Evolutionary conservation across 30 jellyfish, hydroid and myxozoan genomes (phyloP), one percentile per base, ranked within the genome.

Genomic region (Turritopsis dohrnii): DNA sequence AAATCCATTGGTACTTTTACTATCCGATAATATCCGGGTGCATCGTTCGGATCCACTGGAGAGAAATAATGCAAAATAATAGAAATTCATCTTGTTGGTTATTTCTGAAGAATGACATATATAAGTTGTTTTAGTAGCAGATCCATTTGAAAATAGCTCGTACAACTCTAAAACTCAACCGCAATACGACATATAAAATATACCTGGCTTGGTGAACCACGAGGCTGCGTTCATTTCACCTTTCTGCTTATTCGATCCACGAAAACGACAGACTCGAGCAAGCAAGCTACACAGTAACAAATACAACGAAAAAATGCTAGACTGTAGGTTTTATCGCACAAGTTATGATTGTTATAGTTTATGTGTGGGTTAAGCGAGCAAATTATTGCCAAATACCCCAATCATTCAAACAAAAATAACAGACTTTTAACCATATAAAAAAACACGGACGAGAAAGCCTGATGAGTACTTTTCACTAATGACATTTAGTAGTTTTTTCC

Each of bases 221-320:
- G 97, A 86, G 30, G 99, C 96, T 19, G 99, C 99, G 82, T 94
- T 94, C 97, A 94, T 83, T 74, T 94, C 99, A 26, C 99, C 99
- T 66, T 87, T 89, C 54, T 89, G 97, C 75, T 94, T 94, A 54
- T 88, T 79, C 28, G 95, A 79, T 9, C 99, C 99, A 13, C 99
- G 91, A 79, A 79, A 94, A 31, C 97, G 89, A 22, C 95, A 84
- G 7, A 94, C 99, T 23, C 86, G 83, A 21, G 83, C 95, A 74
- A 94, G 82, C 85, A 94, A 65, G 60, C 99, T 94, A 65, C 17
- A 52, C 28, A 28, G 24, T 1, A 74, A 28, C 3, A 41, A 41
- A 3, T 3, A 41, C 5, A 41, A 21, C 17, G 76, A 41, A 41
- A 41, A 41, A 41, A 41, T 13, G 60, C 13, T 41, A n/a, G n/a